Evolutionary conservation across 2,888 invertebrate genomes (phyloP).

Genomic region (Tridacna gigas): DNA sequence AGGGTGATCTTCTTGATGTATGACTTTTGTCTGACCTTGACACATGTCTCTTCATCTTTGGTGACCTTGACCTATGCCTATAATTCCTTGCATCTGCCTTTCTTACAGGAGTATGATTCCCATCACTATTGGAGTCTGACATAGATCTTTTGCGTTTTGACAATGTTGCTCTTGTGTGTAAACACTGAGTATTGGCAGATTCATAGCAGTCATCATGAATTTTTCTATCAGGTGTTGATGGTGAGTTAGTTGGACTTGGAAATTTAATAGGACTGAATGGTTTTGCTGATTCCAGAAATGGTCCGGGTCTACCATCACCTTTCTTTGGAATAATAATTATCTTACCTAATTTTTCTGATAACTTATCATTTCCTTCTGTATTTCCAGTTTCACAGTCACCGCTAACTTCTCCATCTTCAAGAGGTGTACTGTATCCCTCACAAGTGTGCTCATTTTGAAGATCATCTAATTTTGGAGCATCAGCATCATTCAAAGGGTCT

Average conservation of each 20-base stretch:
- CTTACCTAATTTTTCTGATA: not conserved
- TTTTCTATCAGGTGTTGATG: not conserved
- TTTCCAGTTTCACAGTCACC: not conserved
- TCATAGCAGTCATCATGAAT: not conserved
- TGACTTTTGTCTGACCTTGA: slow-evolving; percentile 7
- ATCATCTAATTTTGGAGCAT: not conserved
- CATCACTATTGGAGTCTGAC: slow-evolving; percentile 5
- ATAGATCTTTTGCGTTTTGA: not conserved
- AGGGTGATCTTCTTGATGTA: slow-evolving; percentile 7
- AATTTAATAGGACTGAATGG: slow-evolving; percentile 36
- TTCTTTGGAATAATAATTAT: not conserved
- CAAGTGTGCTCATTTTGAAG: not conserved
- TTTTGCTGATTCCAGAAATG: not conserved
- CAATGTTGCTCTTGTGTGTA: not conserved
- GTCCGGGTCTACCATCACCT: not conserved
- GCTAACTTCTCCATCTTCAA: slow-evolving; percentile 13
- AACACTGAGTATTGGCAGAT: not conserved
- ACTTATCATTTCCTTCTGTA: not conserved
- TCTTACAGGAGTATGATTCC: not conserved
- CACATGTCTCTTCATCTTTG: not conserved
- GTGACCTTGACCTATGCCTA: slow-evolving; percentile 26
- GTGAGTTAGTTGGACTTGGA: slow-evolving; percentile 1
- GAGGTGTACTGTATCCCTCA: not conserved
- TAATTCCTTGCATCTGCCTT: not conserved
- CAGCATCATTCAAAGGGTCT: not conserved